Evolutionary conservation across 1,140 invertebrate species (phyloP).

Genomic region (Drosophila prosaltans): DNA sequence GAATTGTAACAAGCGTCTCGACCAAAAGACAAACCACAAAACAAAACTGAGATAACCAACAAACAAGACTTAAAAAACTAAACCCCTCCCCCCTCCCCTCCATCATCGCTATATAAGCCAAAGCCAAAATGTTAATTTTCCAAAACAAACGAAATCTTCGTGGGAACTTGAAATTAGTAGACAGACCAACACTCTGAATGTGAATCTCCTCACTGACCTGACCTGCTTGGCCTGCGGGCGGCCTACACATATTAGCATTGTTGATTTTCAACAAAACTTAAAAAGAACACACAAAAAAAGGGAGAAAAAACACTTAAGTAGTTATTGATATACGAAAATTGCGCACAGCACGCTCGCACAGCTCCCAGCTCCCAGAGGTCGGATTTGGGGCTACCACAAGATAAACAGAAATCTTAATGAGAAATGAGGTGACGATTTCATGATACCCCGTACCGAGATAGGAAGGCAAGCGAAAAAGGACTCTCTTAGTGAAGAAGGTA

Average conservation of each 20-base stretch:
- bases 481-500: too few relatives aligned
- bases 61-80: not conserved
- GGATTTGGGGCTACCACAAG: not conserved
- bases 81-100: not conserved
- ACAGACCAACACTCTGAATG: slow-evolving; percentile 18
- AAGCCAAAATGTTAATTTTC: slow-evolving; percentile 73
- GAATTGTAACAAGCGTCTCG: slow-evolving; percentile 70
- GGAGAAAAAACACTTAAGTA: slow-evolving; percentile 22
- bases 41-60: slow-evolving; percentile 16
- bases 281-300: not conserved
- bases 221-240: slow-evolving; percentile 67
- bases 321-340: slow-evolving; percentile 59
- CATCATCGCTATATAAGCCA: slow-evolving; percentile 5
- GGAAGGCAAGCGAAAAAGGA: not conserved
- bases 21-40: slow-evolving; percentile 29
- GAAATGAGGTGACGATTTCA: not conserved
- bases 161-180: slow-evolving; percentile 77
- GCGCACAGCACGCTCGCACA: slow-evolving; percentile 27
- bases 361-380: slow-evolving; percentile 4
- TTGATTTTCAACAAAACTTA: slow-evolving; percentile 53
- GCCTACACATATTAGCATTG: slow-evolving; percentile 75
- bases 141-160: slow-evolving; percentile 60
- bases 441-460: not conserved
- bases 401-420: too few relatives aligned
- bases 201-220: slow-evolving; percentile 37